phyloP scores from a whole-genome alignment of 2,797 vertebrate genomes.

The Hapalemur alaotrensis region DNA sequence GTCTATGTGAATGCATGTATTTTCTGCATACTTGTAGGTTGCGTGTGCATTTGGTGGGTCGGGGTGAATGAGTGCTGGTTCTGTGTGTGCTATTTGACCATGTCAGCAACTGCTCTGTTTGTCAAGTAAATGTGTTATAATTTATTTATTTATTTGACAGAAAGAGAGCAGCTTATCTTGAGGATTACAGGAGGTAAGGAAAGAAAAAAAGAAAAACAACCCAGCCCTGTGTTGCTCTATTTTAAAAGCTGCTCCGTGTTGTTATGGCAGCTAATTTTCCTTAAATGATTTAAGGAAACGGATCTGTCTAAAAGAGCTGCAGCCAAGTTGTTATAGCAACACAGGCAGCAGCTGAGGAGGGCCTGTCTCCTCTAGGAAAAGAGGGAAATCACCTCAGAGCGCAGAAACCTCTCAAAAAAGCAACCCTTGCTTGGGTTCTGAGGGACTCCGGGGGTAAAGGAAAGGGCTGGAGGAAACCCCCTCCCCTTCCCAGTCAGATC shows the following conservation, averaged over 20 bases:
- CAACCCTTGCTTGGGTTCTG: neutral
- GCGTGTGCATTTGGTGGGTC: neutral
- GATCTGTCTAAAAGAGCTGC: constrained; percentile 77
- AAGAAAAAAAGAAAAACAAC: neutral
- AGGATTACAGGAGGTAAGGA: constrained; percentile 63
- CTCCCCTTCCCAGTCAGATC: neutral
- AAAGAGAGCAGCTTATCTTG: constrained; percentile 82
- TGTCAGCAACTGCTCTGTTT: constrained; percentile 25
- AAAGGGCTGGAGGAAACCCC: neutral
- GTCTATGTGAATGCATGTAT: neutral
- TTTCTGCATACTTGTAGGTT: neutral
- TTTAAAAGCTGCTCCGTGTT: constrained; percentile 80
- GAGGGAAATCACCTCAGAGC: neutral
- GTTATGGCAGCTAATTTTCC: constrained; percentile 86
- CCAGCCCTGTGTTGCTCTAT: constrained; percentile 62
- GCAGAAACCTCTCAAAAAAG: constrained; percentile 9
- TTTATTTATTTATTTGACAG: constrained; percentile 67
- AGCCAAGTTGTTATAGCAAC: constrained; percentile 79
- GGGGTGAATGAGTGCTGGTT: neutral
- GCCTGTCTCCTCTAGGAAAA: constrained; percentile 32
- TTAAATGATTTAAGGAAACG: constrained; percentile 85
- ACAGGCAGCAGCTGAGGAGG: constrained; percentile 10
- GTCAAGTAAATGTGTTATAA: neutral
- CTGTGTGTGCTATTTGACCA: constrained; percentile 4
- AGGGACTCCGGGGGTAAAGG: neutral